Conservation (phyloP, 2,113 vertebrate species). For the Lagopus muta region DNA sequence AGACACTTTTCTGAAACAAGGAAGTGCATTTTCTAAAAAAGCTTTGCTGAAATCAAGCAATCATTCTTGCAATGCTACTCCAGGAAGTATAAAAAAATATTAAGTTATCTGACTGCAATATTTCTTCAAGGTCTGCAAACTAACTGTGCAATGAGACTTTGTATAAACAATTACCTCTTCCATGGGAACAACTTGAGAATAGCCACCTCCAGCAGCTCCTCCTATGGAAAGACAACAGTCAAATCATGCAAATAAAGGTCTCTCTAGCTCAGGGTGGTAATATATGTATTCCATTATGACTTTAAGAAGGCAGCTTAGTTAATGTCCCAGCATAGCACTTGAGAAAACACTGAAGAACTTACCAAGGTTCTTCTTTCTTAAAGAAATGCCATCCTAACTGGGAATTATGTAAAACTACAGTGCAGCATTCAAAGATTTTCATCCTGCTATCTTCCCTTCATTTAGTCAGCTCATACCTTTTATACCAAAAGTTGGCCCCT, state of each 20-base stretch:
- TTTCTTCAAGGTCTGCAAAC: neutral
- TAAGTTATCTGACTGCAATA: neutral
- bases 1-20: neutral
- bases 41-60: neutral
- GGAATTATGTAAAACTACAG: neutral
- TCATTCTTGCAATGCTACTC: neutral
- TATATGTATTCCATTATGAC: neutral
- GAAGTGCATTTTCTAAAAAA: no score
- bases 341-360: neutral
- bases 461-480: constrained; percentile 83
- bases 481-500: constrained; percentile 98
- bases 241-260: neutral
- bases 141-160: neutral
- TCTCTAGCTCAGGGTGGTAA: neutral
- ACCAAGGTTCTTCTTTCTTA: neutral
- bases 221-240: constrained; percentile 78
- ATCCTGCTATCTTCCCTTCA: neutral
- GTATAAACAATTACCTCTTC: constrained; percentile 88
- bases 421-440: neutral
- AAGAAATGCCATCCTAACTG: neutral
- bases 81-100: neutral
- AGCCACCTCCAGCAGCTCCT: constrained; percentile 97
- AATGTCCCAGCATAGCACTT: neutral
- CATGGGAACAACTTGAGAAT: constrained; percentile 98
- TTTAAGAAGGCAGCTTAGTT: neutral